phyloP scores from a whole-genome alignment of 2,113 vertebrate species.

The Dicrurus megarhynchus region DNA sequence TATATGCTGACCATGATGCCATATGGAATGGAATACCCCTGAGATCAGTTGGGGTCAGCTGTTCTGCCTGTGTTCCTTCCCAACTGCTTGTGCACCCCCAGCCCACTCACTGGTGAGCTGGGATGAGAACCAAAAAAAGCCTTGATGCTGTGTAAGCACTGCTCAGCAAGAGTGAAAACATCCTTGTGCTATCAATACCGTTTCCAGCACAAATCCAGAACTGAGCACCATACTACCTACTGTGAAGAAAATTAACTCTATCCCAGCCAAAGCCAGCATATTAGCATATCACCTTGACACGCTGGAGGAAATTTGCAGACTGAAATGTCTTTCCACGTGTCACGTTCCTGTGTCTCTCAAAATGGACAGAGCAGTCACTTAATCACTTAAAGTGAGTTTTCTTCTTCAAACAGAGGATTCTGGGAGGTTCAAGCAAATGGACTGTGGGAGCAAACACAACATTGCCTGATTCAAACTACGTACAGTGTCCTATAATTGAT shows the following conservation, averaged over 20 bases:
- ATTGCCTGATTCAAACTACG: neutral
- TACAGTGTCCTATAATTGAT: neutral
- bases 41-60: neutral
- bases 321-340: neutral
- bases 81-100: neutral
- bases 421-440: neutral
- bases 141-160: neutral
- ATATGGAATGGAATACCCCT: neutral
- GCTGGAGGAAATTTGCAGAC: neutral
- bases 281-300: neutral
- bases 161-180: neutral
- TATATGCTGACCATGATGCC: neutral
- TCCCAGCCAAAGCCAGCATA: neutral
- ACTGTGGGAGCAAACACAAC: neutral
- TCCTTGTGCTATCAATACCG: neutral
- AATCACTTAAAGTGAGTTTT: neutral
- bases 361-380: neutral
- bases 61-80: neutral
- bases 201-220: neutral
- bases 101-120: neutral
- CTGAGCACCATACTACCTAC: neutral
- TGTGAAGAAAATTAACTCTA: neutral
- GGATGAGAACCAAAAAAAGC: neutral
- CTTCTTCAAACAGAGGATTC: neutral
- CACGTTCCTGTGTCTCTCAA: neutral